Conservation (phyloP, 2,113 vertebrate species). For the Herpetotheres cachinnans region DNA sequence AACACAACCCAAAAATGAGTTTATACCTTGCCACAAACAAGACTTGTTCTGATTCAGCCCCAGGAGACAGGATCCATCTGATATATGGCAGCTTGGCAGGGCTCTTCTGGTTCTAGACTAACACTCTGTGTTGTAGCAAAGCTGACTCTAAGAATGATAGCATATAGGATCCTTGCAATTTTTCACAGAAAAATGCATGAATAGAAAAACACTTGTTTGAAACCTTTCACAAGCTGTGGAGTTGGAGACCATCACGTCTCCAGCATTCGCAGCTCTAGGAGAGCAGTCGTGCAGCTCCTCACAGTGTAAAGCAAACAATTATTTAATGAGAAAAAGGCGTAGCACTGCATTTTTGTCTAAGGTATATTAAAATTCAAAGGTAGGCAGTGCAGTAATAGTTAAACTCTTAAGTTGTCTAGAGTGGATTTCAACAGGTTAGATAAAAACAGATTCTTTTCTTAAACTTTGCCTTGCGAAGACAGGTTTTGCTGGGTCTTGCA, state of each 20-base stretch:
- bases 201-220: neutral
- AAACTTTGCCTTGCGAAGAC: neutral
- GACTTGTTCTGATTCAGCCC: neutral
- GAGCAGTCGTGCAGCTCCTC: neutral
- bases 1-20: neutral
- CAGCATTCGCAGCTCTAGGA: neutral
- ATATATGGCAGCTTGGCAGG: neutral
- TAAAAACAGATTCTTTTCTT: neutral
- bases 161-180: neutral
- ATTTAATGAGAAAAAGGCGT: neutral
- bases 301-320: neutral
- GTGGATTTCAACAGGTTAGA: neutral
- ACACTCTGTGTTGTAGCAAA: neutral
- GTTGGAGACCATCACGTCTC: rapidly evolving
- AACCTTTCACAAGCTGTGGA: neutral
- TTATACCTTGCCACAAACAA: neutral
- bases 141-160: neutral
- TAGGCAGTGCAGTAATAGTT: neutral
- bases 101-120: neutral
- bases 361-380: neutral
- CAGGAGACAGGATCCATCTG: neutral
- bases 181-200: neutral
- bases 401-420: neutral
- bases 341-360: neutral
- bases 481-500: neutral